Conservation (phyloP, 2,888 invertebrate genomes). For the Nesidiocoris tenuis region DNA sequence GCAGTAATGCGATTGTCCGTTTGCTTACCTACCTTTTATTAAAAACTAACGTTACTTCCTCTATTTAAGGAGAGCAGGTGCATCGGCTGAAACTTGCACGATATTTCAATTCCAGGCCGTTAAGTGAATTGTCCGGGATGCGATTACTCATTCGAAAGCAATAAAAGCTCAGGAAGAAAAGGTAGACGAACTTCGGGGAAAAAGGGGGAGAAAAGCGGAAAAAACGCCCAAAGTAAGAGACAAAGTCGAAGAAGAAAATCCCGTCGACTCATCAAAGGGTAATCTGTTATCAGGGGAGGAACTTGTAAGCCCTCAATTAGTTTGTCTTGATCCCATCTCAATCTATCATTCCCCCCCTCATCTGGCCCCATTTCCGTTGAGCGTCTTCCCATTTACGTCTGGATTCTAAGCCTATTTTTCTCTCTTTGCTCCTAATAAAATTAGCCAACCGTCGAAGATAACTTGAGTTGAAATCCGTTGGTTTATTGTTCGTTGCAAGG, state of each 20-base stretch:
- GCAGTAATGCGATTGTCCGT: too few species aligned
- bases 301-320: slow-evolving; percentile 25
- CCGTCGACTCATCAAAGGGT: slow-evolving; percentile 11
- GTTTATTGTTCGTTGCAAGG: too few species aligned
- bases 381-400: neutral
- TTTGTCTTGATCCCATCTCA: slow-evolving; percentile 23
- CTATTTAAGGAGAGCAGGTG: too few species aligned
- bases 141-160: neutral
- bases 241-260: neutral
- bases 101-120: too few species aligned
- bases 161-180: neutral
- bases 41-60: too few species aligned
- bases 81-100: too few species aligned
- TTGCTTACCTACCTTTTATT: too few species aligned
- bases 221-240: neutral
- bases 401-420: neutral
- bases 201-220: too few species aligned
- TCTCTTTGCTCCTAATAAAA: neutral
- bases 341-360: slow-evolving; percentile 9
- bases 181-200: neutral
- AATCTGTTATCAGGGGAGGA: slow-evolving; percentile 16
- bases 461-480: neutral
- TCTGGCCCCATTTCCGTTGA: neutral
- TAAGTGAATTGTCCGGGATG: too few species aligned
- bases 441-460: neutral